phyloP scores from a whole-genome alignment of 2,888 invertebrate species.

The Patella pellucida region DNA sequence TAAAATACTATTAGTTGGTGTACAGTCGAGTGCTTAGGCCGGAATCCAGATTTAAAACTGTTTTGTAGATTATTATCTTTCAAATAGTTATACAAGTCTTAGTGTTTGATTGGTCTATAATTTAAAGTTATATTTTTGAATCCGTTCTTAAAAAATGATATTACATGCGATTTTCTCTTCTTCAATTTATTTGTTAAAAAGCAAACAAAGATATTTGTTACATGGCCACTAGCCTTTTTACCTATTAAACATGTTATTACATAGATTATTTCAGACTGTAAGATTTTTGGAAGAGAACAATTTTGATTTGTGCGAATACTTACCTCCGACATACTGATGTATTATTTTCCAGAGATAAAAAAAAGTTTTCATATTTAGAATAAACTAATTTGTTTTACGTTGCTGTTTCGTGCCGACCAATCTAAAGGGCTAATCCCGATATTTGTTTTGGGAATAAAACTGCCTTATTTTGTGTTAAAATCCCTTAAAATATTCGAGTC shows the following conservation, averaged over 20 bases:
- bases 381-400: no score
- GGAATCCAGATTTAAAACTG: slow-evolving; percentile 15
- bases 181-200: background rate
- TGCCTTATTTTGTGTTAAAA: no score
- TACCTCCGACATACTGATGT: background rate
- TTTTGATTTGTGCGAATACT: background rate
- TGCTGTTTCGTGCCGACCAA: no score
- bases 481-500: no score
- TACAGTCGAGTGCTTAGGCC: slow-evolving; percentile 17
- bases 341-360: no score
- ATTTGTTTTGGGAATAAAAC: no score
- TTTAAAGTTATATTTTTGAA: background rate
- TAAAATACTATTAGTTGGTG: slow-evolving; percentile 26
- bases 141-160: background rate
- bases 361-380: no score
- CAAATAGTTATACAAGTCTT: slow-evolving; percentile 18
- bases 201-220: background rate
- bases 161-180: background rate
- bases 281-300: background rate
- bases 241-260: background rate
- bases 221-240: background rate
- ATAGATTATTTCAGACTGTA: background rate
- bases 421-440: no score
- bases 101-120: slow-evolving; percentile 20
- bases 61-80: slow-evolving; percentile 7